phyloP scores from a whole-genome alignment of 1,140 invertebrate genomes.

The Nasonia giraulti region DNA sequence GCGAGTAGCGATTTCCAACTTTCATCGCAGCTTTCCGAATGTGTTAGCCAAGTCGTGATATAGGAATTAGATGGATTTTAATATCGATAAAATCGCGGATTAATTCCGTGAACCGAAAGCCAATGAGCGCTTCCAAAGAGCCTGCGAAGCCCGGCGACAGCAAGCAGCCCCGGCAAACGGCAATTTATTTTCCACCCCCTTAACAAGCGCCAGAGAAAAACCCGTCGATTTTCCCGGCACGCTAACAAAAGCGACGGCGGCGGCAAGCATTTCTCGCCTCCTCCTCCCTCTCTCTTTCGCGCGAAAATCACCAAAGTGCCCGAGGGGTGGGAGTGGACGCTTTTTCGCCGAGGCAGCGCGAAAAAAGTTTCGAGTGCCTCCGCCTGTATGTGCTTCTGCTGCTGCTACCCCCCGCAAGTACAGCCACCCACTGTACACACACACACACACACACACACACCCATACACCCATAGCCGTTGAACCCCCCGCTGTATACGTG shows the following conservation, averaged over 20 bases:
- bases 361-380: conserved; percentile 25
- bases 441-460: neutral
- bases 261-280: neutral
- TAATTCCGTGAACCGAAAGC: no score
- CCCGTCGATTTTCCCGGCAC: neutral
- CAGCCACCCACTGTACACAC: neutral
- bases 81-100: no score
- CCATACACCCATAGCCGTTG: neutral
- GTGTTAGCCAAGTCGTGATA: no score
- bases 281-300: neutral
- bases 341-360: conserved; percentile 1
- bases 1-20: neutral
- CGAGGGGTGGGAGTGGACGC: neutral
- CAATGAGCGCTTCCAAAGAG: no score
- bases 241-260: conserved; percentile 5
- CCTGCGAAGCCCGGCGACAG: no score
- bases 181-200: neutral
- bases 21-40: no score
- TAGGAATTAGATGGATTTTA: no score
- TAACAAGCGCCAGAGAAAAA: neutral
- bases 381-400: neutral
- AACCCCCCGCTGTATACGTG: neutral
- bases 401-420: neutral
- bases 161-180: neutral
- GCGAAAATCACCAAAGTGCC: neutral